Evolutionary conservation across 1,140 invertebrate genomes (phyloP), one percentile per base, ranked within the genome.

Genomic region (Ips typographus): DNA sequence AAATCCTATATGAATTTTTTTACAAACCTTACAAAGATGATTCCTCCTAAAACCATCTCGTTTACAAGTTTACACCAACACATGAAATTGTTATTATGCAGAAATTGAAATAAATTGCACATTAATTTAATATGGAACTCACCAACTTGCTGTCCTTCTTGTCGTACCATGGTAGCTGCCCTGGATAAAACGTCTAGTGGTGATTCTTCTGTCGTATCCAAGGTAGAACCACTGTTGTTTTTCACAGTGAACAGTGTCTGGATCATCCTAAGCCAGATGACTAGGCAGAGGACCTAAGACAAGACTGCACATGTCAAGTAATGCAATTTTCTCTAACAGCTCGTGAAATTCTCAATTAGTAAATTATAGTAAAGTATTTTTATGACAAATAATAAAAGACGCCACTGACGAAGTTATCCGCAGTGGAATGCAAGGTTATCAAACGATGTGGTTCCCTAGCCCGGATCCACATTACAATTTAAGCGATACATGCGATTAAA

Each of bases 91-190:
- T 22, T 22, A 22, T 22, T 22, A 22, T 22, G 22, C 22, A 22
- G 22, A 22, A 22, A 22, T 22, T 22, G 22, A 22, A 22, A 22
- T 22, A 22, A 22, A 22, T 22, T 22, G 22, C 22, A 22, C 22
- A 22, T 22, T 22, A 22, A 22, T 22, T 22, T 22, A 22, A 22
- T 22, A 22, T 6, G 8, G 37, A 3, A 40, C 70, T 70, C 53
- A 73, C 73, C 73, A 42, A 51, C 77, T 68, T 73, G 77, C 73
- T 73, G 77, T 47, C 85, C 85, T 75, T 91, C 60, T 40, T 70
- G 90, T 82, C 91, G 91, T 73, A 94, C 89, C 92, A 95, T 94
- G n/a, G 92, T 94, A 39, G 94, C 94, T 65, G 93, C 94, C 78
- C 92, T 86, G 59, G 92, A 94, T 71, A 95, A 84, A 73, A 95